Evolutionary conservation across 1,140 invertebrate genomes (phyloP), one percentile per base, ranked within the genome.

Genomic region (Trachymyrmex cornetzi): DNA sequence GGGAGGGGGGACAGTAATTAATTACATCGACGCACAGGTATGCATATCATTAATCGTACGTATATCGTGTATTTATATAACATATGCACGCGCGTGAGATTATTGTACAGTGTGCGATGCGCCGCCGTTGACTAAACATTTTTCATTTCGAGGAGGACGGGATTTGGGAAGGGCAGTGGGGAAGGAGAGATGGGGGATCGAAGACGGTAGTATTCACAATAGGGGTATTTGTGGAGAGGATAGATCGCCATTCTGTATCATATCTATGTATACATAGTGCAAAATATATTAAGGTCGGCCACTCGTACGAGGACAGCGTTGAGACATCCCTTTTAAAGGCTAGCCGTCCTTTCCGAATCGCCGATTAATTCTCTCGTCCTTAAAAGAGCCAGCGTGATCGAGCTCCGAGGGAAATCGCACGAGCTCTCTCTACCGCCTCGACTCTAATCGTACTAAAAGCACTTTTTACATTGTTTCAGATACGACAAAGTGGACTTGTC

Each of bases 51-150:
- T 89, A 91, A 81, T 85, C 64, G 72, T 89, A 91, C 87, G 81
- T 86, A 91, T 89, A 87, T 89, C 77, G 59, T 66, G 74, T 71
- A 77, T 79, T 67, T 90, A 85, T 86, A 75, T 74, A 88, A 79
- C 61, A 84, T 82, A 90, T 82, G 63, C 90, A 87, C 57, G 87
- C 79, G 86, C 74, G 89, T 77, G 74, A 77, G 86, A 92, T 93
- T 93, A 93, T 93, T 93, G 91, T 93, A 93, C 91, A 93, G 44
- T 88, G 87, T 93, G 93, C 90, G 88, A 90, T 81, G 88, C 89
- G 90, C 85, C 27, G 71, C 50, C 55, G 38, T 87, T 87, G 64
- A 63, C 87, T 91, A 77, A 85, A 50, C 59, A n/a, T 79, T 85
- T 61, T 77, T 77, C 72, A 72, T 19, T 27, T 79, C 7, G 61